Conservation (phyloP, 2,797 vertebrate genomes). For the Muscicapa comitata region DNA sequence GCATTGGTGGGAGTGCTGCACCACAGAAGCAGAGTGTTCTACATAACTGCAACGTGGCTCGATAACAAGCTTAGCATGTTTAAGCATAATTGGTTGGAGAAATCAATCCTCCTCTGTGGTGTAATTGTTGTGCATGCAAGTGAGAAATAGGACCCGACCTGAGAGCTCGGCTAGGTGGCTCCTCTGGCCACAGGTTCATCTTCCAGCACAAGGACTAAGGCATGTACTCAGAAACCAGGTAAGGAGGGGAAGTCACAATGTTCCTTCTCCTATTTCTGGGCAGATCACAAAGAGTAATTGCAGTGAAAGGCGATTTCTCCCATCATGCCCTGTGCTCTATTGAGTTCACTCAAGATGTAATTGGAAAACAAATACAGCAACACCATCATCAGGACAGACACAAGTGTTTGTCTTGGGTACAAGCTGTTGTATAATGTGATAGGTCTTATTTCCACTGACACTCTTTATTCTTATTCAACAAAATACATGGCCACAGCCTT, state of each 20-base stretch:
- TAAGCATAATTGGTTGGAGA: constrained; percentile 25
- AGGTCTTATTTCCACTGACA: constrained; percentile 68
- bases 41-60: not conserved
- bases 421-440: constrained; percentile 55
- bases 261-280: constrained; percentile 30
- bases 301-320: constrained; percentile 62
- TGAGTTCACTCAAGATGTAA: constrained; percentile 72
- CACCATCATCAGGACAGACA: constrained; percentile 65
- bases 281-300: constrained; percentile 56
- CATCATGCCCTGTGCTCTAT: constrained; percentile 57
- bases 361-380: constrained; percentile 73
- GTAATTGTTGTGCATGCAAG: not conserved
- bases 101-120: constrained; percentile 9
- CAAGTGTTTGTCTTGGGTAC: constrained; percentile 59
- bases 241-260: constrained; percentile 9
- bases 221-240: not conserved
- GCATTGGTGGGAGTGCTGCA: not conserved
- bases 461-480: constrained; percentile 66
- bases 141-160: not conserved
- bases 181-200: not conserved
- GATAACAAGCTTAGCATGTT: constrained; percentile 35
- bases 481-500: not conserved
- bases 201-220: not conserved
- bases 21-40: not conserved
- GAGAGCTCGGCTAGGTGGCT: not conserved